Conservation (phyloP, 2,113 vertebrate genomes). For the Psittacus erithacus region DNA sequence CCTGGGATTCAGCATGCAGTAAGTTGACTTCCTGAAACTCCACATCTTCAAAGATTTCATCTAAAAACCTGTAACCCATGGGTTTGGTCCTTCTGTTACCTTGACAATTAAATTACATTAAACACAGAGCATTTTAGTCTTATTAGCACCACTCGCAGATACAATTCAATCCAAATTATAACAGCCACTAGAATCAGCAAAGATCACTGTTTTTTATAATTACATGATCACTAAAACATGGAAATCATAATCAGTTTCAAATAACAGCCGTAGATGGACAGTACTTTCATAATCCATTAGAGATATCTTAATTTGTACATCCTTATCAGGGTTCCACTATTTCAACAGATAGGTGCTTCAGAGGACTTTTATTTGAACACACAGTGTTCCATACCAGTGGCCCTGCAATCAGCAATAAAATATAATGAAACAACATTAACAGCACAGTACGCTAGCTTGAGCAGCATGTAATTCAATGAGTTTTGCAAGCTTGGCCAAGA, state of each 20-base stretch:
- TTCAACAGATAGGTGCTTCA: constrained; percentile 4
- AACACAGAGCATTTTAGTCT: background rate
- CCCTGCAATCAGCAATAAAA: constrained; percentile 21
- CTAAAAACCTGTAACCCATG: background rate
- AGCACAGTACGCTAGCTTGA: background rate
- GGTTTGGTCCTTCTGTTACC: background rate
- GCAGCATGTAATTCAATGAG: background rate
- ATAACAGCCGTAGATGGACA: background rate
- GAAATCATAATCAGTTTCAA: background rate
- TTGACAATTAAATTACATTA: background rate
- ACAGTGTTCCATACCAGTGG: background rate
- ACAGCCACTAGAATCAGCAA: background rate
- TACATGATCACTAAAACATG: background rate
- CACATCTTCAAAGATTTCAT: background rate
- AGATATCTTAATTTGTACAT: background rate
- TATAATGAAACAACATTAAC: background rate
- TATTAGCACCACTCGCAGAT: background rate
- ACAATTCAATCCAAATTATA: background rate
- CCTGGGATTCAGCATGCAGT: background rate
- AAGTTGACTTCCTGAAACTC: background rate
- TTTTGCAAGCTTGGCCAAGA: background rate
- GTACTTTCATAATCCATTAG: constrained; percentile 41
- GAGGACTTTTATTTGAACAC: constrained; percentile 51
- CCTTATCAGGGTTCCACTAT: constrained; percentile 5
- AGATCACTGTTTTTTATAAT: constrained; percentile 1